Evolutionary conservation across 2,113 vertebrate species (phyloP), one percentile per base, ranked within the genome.

Genomic region (Tretioscincus oriximinensis): DNA sequence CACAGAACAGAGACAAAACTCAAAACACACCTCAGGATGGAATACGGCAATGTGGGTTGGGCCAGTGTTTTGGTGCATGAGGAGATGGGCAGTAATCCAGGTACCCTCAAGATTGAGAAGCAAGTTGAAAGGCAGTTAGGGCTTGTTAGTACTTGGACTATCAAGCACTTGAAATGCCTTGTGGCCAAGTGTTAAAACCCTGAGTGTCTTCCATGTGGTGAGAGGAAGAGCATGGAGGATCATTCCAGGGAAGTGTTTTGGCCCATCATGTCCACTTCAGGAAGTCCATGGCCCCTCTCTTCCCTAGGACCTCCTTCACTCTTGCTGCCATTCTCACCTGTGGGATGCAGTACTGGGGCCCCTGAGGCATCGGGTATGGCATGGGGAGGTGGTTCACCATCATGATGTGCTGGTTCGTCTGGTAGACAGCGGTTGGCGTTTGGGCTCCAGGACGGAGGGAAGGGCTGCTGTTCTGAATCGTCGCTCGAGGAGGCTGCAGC

Each of bases 321-420:
- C 51, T 16, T 16, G 54, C 14, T 14, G 14, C 18, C 12, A 45
- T 70, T 1, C 35, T 90, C 91, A 95, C 98, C 98, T 98, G 98
- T 69, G 97, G 96, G 84, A 99, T 99, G 90, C 98, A 99, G 97
- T 99, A 99, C 93, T 98, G 98, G 83, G 97, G 94, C 47, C 97
- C 96, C 94, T 98, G 98, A 76, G 97, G 97, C 84, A 98, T 97
- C 0, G 96, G 96, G 88, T 99, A 99, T 80, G 97, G 96, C 97
- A 99, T 98, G 1, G 93, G 97, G 94, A 88, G 97, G 93, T 98
- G 95, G 93, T 96, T 96, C 6, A 96, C 95, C 98, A 99, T 99
- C 97, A 99, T 98, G 94, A 99, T 98, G 93, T 97, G 96, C 85
- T 98, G 97, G 92, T 97, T 98, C 77, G 97, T 92, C 73, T 97